Base-by-base conservation (phyloP, 2,113 vertebrate genomes). In the Empidonax traillii region DNA sequence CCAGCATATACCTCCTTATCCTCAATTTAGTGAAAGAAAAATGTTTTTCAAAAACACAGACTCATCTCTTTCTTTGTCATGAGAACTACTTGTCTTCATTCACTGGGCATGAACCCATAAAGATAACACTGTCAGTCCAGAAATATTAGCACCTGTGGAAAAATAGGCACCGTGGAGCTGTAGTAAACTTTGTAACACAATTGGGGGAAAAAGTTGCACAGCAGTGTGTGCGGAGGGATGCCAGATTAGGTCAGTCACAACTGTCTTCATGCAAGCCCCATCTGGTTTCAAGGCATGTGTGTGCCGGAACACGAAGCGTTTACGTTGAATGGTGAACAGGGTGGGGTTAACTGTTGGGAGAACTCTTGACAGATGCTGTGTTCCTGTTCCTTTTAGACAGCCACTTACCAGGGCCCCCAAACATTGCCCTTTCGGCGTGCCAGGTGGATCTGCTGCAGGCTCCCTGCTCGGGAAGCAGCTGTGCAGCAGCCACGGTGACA, bases 391-490 rank as follows among this genome's bases (percentile, higher is more conserved):
- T 91, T 91, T 27, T 37, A 99, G 98, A 98, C 71, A 96, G 96
- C 37, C 79, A 84, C 1, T 79, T 59, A 8, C 87, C 75, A 8
- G 95, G 97, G 56, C 91, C 94, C 44, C 94, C 97, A 19, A 86
- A 98, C 49, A 78, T 98, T 55, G 96, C 72, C 65, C 97, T 99
- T 41, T 99, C 98, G 0, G 53, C 94, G n/a, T 99, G 98, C 97
- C 97, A 91, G 74, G 96, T 98, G 96, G 97, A 98, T 59, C 97
- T 98, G 52, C 65, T 56, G 85, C 81, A 62, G 0, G 66, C 6
- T 5, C n/a, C 96, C 62, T 98, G 98, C 96, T 53, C 68, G 1
- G 93, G 59, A 17, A 81, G 96, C 84, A 63, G 96, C 93, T 98
- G 98, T 19, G 98, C 97, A 14, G 91, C 46, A 19, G 97, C 96